Base-by-base conservation (phyloP, 64 coral and sea anemone species). In the Actinia tenebrosa region DNA sequence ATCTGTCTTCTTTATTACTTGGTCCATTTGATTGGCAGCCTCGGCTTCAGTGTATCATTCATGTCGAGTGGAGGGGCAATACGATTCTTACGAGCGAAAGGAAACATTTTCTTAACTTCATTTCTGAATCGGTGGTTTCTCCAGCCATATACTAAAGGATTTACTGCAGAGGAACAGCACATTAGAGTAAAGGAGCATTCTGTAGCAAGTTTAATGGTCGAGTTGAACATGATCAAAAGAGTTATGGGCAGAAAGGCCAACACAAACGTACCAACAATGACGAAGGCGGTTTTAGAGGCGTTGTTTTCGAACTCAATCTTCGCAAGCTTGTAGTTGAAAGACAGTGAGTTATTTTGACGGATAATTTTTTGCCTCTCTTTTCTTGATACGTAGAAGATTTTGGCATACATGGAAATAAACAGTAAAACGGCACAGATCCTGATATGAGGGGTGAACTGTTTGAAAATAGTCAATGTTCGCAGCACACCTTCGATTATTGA, bases 141-240 rank as follows among this genome's bases (percentile, higher is more conserved):
- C 83, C 53, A 61, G 53, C 54, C 25, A 25, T 85, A 85, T 8
- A 85, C 16, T 16, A 85, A 54, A 27, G 83, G 83, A 44, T 85
- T 85, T 0, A 85, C 22, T 4, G 83, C 50, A 23, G 83, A 85
- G 16, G 83, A 59, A 43, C 83, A 85, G 56, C 54, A 85, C 83
- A 85, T 85, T 1, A 85, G 10, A 0, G 83, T 61, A 64, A 85
- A 85, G 56, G 8, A 85, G 20, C 10, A 59, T 54, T 85, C 83
- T 7, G n/a, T 55, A 7, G 83, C 83, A n/a, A 63, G 25, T 85
- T 85, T 85, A 42, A 26, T 30, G 6, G 83, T 7, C 23, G 58
- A 37, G 60, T 64, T 37, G 3, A 85, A 44, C 83, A 85, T 85
- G 54, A 85, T 6, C 30, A 85, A 59, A 25, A 85, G 16, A 7